Conservation (phyloP, 2,113 vertebrate species). For the Nycticebus coucang region DNA sequence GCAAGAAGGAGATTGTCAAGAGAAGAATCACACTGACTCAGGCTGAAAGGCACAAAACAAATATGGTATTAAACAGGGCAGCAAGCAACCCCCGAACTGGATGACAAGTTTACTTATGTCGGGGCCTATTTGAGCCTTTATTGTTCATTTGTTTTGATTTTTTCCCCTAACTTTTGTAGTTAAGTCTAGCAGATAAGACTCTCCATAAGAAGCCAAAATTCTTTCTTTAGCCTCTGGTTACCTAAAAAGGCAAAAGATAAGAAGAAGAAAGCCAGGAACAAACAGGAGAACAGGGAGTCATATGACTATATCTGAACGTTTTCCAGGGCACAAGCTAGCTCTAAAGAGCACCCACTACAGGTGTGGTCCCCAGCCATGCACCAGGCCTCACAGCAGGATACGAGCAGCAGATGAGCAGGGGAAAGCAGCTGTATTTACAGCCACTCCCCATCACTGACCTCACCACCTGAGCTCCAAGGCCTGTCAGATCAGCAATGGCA, state of each 20-base stretch:
- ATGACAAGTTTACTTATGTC: neutral
- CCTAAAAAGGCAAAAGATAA: neutral
- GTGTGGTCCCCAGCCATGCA: too few species aligned
- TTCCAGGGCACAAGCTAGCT: neutral
- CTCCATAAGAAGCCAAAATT: neutral
- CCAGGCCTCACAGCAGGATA: too few species aligned
- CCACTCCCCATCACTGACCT: too few species aligned
- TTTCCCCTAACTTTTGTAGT: neutral
- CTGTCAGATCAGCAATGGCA: too few species aligned
- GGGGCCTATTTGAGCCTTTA: neutral
- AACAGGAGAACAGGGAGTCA: neutral
- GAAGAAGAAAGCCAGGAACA: neutral
- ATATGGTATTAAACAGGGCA: neutral
- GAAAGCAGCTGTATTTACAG: too few species aligned
- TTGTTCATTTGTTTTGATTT: neutral
- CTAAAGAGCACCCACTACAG: neutral
- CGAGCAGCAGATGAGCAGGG: too few species aligned
- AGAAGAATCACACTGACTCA: neutral
- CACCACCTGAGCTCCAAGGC: too few species aligned
- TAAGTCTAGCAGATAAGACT: neutral
- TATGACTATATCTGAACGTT: neutral
- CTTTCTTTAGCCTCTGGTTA: neutral
- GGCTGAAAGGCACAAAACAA: neutral
- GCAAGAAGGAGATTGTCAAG: neutral
- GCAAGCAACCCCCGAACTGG: neutral